Percentiles rank a stretch among this genome's conserved stretches.
phyloP scores from a whole-genome alignment of 1,140 invertebrate genomes.

The Bombyx mori region ASM3026992v2 NC_085128.1:17805001-17805500 shows the following conservation, averaged over 20 bases:
- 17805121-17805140: too few species aligned
- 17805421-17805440: slow-evolving; percentile 19
- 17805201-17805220: neutral
- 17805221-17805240: slow-evolving; percentile 2
- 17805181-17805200: neutral
- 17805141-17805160: too few species aligned
- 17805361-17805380: slow-evolving; percentile 50
- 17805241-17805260: slow-evolving; percentile 12
- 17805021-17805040: too few species aligned
- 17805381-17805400: slow-evolving; percentile 46
- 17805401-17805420: slow-evolving; percentile 19
- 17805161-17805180: too few species aligned
- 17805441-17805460: neutral
- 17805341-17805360: slow-evolving; percentile 51
- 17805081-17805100: too few species aligned
- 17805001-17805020: too few species aligned
- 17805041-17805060: too few species aligned
- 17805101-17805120: too few species aligned
- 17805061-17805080: too few species aligned
- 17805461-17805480: too few species aligned
- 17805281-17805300: slow-evolving; percentile 28
- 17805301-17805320: slow-evolving; percentile 32
- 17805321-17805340: slow-evolving; percentile 41
- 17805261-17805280: slow-evolving; percentile 15
- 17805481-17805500: too few species aligned